Percentiles rank a stretch among this genome's conserved stretches.
Conservation (phyloP, 1,140 invertebrate genomes). For the Drosophila lacteicornis region DNA sequence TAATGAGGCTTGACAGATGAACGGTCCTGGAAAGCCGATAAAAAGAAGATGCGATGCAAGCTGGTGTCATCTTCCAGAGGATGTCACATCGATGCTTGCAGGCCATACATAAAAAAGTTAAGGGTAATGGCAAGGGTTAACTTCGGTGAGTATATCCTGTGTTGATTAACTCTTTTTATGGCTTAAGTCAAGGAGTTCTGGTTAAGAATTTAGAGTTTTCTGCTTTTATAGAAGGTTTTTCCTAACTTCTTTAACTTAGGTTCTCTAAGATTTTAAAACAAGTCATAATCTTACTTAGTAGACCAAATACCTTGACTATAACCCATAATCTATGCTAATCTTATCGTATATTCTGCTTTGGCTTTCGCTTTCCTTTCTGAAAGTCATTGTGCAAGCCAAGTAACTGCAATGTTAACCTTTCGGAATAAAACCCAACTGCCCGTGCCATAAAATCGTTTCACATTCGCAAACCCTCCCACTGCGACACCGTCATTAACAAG, state of each 20-base stretch:
- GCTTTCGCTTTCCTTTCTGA: neutral
- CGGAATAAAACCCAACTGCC: neutral
- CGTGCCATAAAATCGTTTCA: slow-evolving; percentile 16
- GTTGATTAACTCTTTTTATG: neutral
- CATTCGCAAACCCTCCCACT: slow-evolving; percentile 33
- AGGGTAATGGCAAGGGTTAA: slow-evolving; percentile 8
- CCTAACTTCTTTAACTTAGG: no score
- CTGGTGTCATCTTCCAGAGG: slow-evolving; percentile 34
- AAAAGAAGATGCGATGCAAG: slow-evolving; percentile 2
- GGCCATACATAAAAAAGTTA: slow-evolving; percentile 6
- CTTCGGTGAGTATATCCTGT: slow-evolving; percentile 24
- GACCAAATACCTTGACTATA: neutral
- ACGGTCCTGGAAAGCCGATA: slow-evolving; percentile 7
- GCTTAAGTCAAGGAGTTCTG: neutral
- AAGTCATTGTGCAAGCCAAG: neutral
- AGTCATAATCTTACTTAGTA: neutral
- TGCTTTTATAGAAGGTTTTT: no score
- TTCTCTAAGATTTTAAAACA: no score
- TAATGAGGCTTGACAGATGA: slow-evolving; percentile 55
- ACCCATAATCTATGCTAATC: neutral
- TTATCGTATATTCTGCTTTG: neutral
- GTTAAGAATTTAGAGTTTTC: neutral
- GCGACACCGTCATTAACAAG: slow-evolving; percentile 39
- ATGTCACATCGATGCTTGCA: slow-evolving; percentile 17
- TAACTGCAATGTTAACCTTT: neutral